Base-by-base conservation (phyloP, 2,888 invertebrate species). In the Encarsia formosa region DNA sequence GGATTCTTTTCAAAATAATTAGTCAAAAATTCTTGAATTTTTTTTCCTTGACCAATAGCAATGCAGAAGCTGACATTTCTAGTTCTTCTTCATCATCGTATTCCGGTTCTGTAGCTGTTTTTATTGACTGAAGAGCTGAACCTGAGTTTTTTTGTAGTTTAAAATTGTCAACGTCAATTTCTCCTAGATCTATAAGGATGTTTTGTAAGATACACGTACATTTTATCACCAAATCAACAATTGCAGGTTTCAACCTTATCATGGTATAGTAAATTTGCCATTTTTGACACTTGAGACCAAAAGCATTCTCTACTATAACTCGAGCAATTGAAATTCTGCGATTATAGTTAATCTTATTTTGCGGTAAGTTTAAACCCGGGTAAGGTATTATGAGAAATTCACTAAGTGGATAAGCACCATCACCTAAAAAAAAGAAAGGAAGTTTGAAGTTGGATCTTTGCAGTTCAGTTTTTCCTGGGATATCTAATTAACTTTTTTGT, bases 351-450 rank as follows among this genome's bases (percentile, higher is more conserved):
- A 19, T 4, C 13, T 37, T 8, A 16, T 34, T n/a, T 13, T 18
- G 3, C 18, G 37, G 20, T 19, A 37, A 37, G 2, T 18, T 5
- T 37, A 5, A 11, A 2, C 43, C 43, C 13, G 19, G 44, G 41
- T 49, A 54, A 5, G 54, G 54, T 43, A 49, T 54, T 35, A 54
- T 38, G 11, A 49, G 22, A 32, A 40, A 20, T 13, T 54, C 29
- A 11, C 20, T 34, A 22, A 49, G 11, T 31, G 54, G 35, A 45
- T 49, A 54, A 6, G 49, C 49, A 23, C 41, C 49, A 35, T 54
- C 54, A 18, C 40, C 54, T 5, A 49, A n/a, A 9, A 49, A 45
- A 40, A 54, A 44, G 34, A 45, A 49, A 2, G 54, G 49, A 15
- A 45, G 15, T 11, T 32, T 34, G 16, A 41, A 11, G 19, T 39